Evolutionary conservation across 2,113 vertebrate genomes (phyloP), one percentile per base, ranked within the genome.

Genomic region (Garra rufa): DNA sequence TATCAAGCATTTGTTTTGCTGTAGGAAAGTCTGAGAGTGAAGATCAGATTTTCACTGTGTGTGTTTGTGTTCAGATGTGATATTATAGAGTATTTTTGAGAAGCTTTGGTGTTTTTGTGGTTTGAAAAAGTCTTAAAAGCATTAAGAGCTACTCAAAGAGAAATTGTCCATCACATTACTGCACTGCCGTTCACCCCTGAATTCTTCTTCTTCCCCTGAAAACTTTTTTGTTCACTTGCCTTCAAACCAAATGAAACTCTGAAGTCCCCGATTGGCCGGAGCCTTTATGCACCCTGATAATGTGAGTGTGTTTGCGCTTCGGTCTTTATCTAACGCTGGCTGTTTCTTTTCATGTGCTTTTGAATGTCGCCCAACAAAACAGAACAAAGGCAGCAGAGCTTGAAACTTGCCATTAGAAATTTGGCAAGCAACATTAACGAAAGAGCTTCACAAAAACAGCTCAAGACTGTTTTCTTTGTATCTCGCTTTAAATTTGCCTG

Each of bases 261-360:
- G 6, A 73, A 73, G 41, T 24, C 11, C 21, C 71, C 30, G 44
- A 28, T 50, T 75, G 14, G 13, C 44, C 2, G 8, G 30, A 48
- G 26, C 73, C 26, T 28, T 75, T 50, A 75, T 50, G 8, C 44
- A 28, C 21, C 69, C 44, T 50, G 43, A 50, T 75, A 75, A 21
- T 69, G 65, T 41, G 17, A 69, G 44, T 50, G 71, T 48, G 71
- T 50, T 26, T 26, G 44, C 4, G 15, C 24, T 75, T 75, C 46
- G 1, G 13, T 9, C 73, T 75, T 74, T 44, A 44, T 71, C 44
- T 75, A 50, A 48, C 17, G 44, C 71, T 50, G 44, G 69, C 73
- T 2, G 3, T 75, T 75, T 50, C 73, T 75, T 75, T 75, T 75
- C 73, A 75, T 75, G 24, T 75, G 73, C 73, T 50, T 75, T 75